Evolutionary conservation across 2,113 vertebrate genomes (phyloP).

Genomic region (Clupea harengus): DNA sequence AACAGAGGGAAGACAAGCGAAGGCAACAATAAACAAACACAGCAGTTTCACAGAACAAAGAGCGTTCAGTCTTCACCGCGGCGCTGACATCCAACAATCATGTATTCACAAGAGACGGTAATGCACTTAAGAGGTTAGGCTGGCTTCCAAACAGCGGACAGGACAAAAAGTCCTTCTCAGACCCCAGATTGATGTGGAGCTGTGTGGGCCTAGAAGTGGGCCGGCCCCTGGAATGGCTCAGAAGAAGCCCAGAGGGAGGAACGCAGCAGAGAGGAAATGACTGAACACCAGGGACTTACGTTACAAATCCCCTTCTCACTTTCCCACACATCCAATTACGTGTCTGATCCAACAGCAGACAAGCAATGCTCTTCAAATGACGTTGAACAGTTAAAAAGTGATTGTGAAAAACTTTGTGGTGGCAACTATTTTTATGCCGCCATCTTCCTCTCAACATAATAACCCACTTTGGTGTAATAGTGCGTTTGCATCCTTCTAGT

Average conservation of each 20-base stretch:
- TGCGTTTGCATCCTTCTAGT: no score
- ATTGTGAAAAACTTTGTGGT: background rate
- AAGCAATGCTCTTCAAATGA: background rate
- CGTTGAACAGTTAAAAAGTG: background rate
- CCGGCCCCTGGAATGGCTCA: background rate
- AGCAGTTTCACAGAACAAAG: background rate
- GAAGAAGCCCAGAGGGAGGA: background rate
- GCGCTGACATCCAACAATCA: background rate
- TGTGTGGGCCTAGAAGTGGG: background rate
- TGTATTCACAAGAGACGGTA: background rate
- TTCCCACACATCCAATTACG: background rate
- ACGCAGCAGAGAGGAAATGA: slow-evolving; percentile 25
- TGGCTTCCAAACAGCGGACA: background rate
- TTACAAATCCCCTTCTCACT: background rate
- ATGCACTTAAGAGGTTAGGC: background rate
- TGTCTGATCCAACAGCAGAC: background rate
- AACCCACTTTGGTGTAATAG: background rate
- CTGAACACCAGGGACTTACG: background rate
- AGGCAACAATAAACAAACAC: background rate
- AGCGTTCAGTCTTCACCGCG: background rate
- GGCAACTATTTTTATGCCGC: background rate
- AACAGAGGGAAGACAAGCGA: background rate
- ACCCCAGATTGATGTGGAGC: background rate
- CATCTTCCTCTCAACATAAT: background rate
- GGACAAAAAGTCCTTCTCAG: background rate